These are phyloP conservation scores for Drosophila quinaria DNA, from an alignment of 2,888 invertebrate species.

Conservation along the genomic window DNA sequence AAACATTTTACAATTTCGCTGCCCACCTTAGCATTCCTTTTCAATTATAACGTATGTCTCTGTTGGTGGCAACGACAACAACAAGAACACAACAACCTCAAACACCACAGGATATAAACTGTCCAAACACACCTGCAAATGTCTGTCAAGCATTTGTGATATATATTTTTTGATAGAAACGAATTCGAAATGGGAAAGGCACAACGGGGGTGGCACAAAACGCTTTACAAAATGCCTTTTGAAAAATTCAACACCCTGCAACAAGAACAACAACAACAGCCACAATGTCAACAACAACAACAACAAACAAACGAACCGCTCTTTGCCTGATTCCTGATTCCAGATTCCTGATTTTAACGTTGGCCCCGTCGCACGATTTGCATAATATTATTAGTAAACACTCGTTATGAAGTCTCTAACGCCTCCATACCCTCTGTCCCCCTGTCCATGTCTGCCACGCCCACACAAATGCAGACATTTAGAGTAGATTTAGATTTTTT, in stretches of 20 bases:
- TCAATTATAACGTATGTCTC: constrained; percentile 72
- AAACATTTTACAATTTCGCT: constrained; percentile 58
- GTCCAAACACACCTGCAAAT: constrained; percentile 67
- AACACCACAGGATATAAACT: constrained; percentile 40
- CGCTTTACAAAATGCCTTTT: constrained; percentile 76
- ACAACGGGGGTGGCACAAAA: constrained; percentile 49
- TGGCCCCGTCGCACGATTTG: constrained; percentile 69
- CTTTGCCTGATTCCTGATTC: constrained; percentile 19
- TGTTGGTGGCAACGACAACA: constrained; percentile 52
- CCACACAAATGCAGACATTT: constrained; percentile 68
- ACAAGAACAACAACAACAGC: constrained; percentile 32
- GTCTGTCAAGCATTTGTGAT: constrained; percentile 63
- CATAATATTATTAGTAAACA: constrained; percentile 82
- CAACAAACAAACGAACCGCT: constrained; percentile 39
- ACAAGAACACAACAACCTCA: constrained; percentile 31
- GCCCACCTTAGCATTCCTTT: constrained; percentile 63
- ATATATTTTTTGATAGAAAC: constrained; percentile 14
- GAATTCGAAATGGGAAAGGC: background rate
- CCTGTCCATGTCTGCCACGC: constrained; percentile 17
- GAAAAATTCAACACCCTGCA: constrained; percentile 71
- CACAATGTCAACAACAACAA: background rate
- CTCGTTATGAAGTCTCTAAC: constrained; percentile 76
- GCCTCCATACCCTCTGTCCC: constrained; percentile 15
- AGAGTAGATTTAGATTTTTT: constrained; percentile 74
- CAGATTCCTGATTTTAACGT: constrained; percentile 45